These are phyloP conservation scores for Helogale parvula DNA, from an alignment of 2,113 vertebrate species.

Conservation along the genomic window DNA sequence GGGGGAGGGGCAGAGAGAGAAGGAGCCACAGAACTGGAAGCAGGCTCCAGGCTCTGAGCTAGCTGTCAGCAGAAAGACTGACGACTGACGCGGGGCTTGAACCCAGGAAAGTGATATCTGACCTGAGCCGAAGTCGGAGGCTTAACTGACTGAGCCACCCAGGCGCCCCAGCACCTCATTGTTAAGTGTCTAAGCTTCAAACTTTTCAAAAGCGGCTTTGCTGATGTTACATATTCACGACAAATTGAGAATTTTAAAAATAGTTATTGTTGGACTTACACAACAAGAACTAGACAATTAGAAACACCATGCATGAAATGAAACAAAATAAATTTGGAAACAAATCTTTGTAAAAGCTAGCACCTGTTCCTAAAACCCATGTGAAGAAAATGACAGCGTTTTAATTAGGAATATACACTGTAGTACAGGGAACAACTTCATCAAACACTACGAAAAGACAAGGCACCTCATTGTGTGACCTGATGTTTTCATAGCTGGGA, in stretches of 20 bases:
- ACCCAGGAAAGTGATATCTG: too few species aligned
- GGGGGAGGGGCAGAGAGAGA: too few species aligned
- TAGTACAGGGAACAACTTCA: slow-evolving; percentile 29
- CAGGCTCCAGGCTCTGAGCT: too few species aligned
- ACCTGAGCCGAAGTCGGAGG: too few species aligned
- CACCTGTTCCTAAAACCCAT: background rate
- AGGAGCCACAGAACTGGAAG: too few species aligned
- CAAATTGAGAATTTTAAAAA: background rate
- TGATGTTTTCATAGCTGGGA: slow-evolving; percentile 46
- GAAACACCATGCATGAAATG: rapidly evolving
- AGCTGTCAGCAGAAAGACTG: too few species aligned
- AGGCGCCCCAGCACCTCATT: too few species aligned
- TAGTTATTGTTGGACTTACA: background rate
- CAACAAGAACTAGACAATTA: background rate
- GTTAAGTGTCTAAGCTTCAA: background rate
- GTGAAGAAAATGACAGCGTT: background rate
- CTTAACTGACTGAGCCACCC: too few species aligned
- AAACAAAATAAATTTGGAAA: slow-evolving; percentile 5
- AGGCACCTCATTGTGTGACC: slow-evolving; percentile 30
- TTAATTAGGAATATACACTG: slow-evolving; percentile 2
- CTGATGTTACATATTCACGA: background rate
- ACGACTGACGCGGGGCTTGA: too few species aligned
- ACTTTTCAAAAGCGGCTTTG: background rate
- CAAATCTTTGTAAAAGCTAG: background rate
- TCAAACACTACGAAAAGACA: slow-evolving; percentile 42